Evolutionary conservation across 1,140 invertebrate genomes (phyloP).

Genomic region (Micrasema minimum): DNA sequence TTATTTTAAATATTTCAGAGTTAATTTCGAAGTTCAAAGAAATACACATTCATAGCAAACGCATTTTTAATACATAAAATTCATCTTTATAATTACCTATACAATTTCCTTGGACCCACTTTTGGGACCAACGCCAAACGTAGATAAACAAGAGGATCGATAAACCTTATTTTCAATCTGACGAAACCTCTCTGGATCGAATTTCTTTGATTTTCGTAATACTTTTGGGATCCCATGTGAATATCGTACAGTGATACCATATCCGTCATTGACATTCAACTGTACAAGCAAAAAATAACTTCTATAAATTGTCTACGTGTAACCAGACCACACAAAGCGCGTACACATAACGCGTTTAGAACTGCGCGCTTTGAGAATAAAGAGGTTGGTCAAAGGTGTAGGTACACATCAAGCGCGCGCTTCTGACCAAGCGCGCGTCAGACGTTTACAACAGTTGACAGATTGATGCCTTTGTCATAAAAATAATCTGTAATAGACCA

Average conservation of each 20-base stretch:
- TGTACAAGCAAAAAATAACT: conserved; percentile 34
- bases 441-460: too few relatives aligned
- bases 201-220: conserved; percentile 70
- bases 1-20: background rate
- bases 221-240: conserved; percentile 64
- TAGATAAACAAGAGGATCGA: conserved; percentile 59
- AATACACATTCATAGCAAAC: background rate
- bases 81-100: conserved; percentile 60
- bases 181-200: conserved; percentile 76
- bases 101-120: conserved; percentile 70
- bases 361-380: too few relatives aligned
- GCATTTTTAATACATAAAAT: background rate
- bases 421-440: too few relatives aligned
- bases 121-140: conserved; percentile 74
- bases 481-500: too few relatives aligned
- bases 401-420: too few relatives aligned
- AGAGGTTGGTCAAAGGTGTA: too few relatives aligned
- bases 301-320: too few relatives aligned
- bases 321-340: too few relatives aligned
- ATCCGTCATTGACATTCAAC: conserved; percentile 55
- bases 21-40: background rate
- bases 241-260: conserved; percentile 57
- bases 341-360: too few relatives aligned
- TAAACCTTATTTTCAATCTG: conserved; percentile 39
- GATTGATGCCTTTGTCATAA: too few relatives aligned